phyloP scores from a whole-genome alignment of 2,888 invertebrate species.

The Embidobia sp. region DNA sequence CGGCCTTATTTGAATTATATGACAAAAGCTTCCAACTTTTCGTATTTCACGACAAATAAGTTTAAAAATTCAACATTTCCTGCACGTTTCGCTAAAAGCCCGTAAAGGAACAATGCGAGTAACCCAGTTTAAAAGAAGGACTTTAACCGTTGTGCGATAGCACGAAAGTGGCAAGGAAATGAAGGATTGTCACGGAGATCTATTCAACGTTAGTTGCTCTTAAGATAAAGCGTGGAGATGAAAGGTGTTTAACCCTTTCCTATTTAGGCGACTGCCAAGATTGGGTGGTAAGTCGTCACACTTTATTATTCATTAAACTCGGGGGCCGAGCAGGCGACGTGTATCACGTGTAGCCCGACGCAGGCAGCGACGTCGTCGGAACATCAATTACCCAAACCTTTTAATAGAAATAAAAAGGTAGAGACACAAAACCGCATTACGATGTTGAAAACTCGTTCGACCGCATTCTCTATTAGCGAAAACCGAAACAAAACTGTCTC shows the following conservation, averaged over 20 bases:
- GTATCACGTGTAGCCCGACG: background rate
- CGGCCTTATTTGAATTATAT: no score
- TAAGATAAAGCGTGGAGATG: conserved; percentile 46
- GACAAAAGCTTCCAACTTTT: no score
- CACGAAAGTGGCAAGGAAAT: conserved; percentile 40
- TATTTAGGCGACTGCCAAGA: conserved; percentile 37
- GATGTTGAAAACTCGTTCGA: no score
- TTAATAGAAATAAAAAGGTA: no score
- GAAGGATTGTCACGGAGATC: conserved; percentile 47
- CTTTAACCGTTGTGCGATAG: conserved; percentile 11
- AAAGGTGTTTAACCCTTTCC: conserved; percentile 44
- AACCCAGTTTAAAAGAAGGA: conserved; percentile 23
- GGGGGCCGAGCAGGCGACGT: no score
- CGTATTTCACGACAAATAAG: no score
- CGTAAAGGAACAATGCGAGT: conserved; percentile 12
- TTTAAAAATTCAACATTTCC: background rate
- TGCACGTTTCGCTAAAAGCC: conserved; percentile 6
- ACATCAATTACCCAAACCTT: no score
- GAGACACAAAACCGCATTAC: no score
- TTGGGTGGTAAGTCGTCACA: conserved; percentile 25
- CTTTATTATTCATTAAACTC: conserved; percentile 35
- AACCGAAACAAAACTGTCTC: background rate
- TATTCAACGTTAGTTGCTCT: conserved; percentile 16
- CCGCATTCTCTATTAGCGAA: no score
- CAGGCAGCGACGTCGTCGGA: background rate